Conservation (phyloP, 37 sponge, comb jelly and placozoan genomes). For the Halisarca cf. caerulea region DNA sequence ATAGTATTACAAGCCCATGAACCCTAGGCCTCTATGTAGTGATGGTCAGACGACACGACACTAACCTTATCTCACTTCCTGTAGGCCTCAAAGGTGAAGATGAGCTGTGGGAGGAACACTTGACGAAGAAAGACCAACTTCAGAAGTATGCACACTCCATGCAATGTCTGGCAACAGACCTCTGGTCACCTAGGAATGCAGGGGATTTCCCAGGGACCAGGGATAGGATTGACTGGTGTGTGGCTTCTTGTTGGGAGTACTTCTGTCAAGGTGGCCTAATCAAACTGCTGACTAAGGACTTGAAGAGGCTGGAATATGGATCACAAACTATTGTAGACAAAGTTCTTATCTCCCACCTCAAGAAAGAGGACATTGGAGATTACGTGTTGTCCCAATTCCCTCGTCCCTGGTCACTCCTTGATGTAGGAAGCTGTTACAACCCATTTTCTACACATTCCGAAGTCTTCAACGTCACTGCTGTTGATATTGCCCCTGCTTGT, state of each 20-base stretch:
- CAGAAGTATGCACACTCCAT: conserved; percentile 58
- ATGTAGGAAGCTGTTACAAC: conserved; percentile 90
- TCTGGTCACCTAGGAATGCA: conserved; percentile 39
- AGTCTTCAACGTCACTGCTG: conserved; percentile 54
- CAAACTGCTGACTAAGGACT: conserved; percentile 57
- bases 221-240: conserved; percentile 68
- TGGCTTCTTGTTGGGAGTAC: conserved; percentile 54
- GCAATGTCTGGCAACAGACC: conserved; percentile 52
- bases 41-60: too few species aligned
- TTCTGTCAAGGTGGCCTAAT: conserved; percentile 33
- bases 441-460: conserved; percentile 52
- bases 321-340: conserved; percentile 32
- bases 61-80: too few species aligned
- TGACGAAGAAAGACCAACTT: conserved; percentile 29
- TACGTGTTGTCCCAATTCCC: conserved; percentile 4
- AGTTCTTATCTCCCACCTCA: conserved; percentile 1
- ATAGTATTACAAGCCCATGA: too few species aligned
- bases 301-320: conserved; percentile 36
- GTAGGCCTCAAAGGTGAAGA: conserved; percentile 29
- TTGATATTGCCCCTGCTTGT: conserved; percentile 78
- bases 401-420: conserved; percentile 41
- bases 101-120: conserved; percentile 52
- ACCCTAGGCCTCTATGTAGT: too few species aligned
- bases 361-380: conserved; percentile 1
- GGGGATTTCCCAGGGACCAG: neutral